phyloP scores from a whole-genome alignment of 2,888 invertebrate species.

The Platyscelio sp. region DNA sequence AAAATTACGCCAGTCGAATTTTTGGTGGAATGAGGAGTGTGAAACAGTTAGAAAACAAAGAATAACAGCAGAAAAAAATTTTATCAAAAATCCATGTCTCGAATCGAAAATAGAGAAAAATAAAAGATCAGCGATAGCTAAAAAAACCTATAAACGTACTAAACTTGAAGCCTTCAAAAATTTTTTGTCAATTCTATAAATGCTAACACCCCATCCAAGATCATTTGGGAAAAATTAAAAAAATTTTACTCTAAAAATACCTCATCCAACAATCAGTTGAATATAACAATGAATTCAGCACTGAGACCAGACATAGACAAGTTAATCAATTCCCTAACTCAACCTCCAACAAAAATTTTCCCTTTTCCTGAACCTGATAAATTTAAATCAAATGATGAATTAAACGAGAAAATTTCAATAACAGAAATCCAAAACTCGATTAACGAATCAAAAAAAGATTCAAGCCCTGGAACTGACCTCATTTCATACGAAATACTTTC shows the following conservation, averaged over 20 bases:
- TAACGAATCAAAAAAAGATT: not conserved
- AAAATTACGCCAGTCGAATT: too few species aligned
- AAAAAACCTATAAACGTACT: not conserved
- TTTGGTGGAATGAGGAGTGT: not conserved
- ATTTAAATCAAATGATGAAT: not conserved
- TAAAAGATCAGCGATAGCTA: not conserved
- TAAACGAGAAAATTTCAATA: not conserved
- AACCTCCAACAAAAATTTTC: not conserved
- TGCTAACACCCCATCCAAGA: not conserved
- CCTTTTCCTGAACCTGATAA: not conserved
- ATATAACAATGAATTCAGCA: not conserved
- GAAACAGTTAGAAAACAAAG: not conserved
- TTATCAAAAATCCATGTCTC: not conserved
- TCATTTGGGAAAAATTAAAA: slow-evolving; percentile 44
- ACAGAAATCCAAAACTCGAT: not conserved
- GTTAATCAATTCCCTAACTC: not conserved
- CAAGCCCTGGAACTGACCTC: slow-evolving; percentile 14
- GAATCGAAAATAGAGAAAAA: not conserved
- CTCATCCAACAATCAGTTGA: not conserved
- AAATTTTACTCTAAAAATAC: slow-evolving; percentile 16
- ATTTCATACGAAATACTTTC: slow-evolving; percentile 17
- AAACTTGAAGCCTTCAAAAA: not conserved
- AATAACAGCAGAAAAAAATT: not conserved
- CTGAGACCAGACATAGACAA: not conserved
- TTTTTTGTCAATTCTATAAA: not conserved